These are phyloP conservation scores for Melitaea cinxia DNA, from an alignment of 1,140 invertebrate species.

Conservation along the genomic window DNA sequence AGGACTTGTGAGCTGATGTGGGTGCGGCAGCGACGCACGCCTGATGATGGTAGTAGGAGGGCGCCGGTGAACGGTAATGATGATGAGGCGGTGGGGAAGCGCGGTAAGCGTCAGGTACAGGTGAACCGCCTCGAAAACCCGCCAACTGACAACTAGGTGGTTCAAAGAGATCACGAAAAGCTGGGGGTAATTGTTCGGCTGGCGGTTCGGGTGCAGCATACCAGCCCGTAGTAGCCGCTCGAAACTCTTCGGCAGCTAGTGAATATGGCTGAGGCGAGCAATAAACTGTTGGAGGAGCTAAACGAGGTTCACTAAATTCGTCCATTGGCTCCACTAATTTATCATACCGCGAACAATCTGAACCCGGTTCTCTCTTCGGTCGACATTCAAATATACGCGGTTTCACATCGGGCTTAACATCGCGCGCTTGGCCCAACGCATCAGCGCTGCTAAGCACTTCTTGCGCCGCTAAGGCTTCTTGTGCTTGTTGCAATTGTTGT, in stretches of 20 bases:
- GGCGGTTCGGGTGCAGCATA: slow-evolving; percentile 83
- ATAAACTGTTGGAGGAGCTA: slow-evolving; percentile 78
- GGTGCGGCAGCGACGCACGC: slow-evolving; percentile 75
- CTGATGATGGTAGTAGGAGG: slow-evolving; percentile 82
- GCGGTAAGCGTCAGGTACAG: slow-evolving; percentile 77
- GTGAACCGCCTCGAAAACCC: slow-evolving; percentile 82
- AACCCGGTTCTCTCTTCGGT: slow-evolving; percentile 85
- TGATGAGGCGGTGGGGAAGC: slow-evolving; percentile 73
- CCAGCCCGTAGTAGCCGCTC: slow-evolving; percentile 82
- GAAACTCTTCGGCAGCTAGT: slow-evolving; percentile 75
- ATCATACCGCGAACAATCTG: slow-evolving; percentile 81
- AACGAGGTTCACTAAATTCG: slow-evolving; percentile 74
- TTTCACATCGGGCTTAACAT: slow-evolving; percentile 82
- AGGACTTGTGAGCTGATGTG: slow-evolving; percentile 73
- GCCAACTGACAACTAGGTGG: slow-evolving; percentile 83
- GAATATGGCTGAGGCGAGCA: slow-evolving; percentile 82
- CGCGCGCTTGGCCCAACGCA: slow-evolving; percentile 72
- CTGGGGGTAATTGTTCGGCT: slow-evolving; percentile 72
- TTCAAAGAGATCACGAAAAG: slow-evolving; percentile 72
- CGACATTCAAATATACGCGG: slow-evolving; percentile 83
- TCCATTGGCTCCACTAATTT: slow-evolving; percentile 75
- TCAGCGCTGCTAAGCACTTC: slow-evolving; percentile 77
- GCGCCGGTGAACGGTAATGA: slow-evolving; percentile 75
- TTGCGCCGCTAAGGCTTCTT: slow-evolving; percentile 77
- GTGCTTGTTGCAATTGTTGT: slow-evolving; percentile 82